Conservation (phyloP, 53 echinoderm and acorn worm species). For the Zoroaster sp. region DNA sequence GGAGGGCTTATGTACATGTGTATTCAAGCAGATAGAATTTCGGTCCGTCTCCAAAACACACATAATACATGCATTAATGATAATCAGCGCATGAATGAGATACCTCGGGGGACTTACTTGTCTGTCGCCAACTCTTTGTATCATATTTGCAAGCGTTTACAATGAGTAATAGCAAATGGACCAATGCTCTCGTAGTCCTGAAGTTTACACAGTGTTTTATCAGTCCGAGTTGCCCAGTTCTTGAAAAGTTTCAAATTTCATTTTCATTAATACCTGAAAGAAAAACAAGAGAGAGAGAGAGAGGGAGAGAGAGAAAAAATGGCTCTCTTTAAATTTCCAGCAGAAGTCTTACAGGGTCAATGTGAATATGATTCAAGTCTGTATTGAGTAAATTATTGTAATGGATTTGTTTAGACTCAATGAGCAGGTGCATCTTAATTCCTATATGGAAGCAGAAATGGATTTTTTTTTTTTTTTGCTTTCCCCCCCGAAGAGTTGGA, state of each 20-base stretch:
- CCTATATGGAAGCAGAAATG: background rate
- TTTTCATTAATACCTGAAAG: background rate
- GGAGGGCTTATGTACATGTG: background rate
- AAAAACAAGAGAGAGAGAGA: background rate
- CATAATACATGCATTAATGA: background rate
- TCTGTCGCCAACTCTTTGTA: conserved; percentile 1
- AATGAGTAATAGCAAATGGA: background rate
- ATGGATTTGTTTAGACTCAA: conserved; percentile 10
- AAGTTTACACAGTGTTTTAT: background rate
- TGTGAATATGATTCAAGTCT: background rate
- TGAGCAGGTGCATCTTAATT: conserved; percentile 20
- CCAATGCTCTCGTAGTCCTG: background rate
- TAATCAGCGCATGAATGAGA: background rate
- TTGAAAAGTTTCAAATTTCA: background rate
- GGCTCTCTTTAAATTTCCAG: background rate
- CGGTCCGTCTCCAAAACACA: background rate
- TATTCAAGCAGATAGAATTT: background rate
- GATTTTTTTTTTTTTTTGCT: background rate
- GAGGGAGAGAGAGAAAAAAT: background rate
- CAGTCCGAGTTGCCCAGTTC: background rate
- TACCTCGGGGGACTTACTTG: background rate
- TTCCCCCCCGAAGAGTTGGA: background rate
- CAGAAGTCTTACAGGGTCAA: background rate
- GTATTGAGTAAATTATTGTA: conserved; percentile 21
- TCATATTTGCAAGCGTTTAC: background rate